Conservation (phyloP, 2,797 vertebrate species). For the Sylvilagus floridanus region DNA sequence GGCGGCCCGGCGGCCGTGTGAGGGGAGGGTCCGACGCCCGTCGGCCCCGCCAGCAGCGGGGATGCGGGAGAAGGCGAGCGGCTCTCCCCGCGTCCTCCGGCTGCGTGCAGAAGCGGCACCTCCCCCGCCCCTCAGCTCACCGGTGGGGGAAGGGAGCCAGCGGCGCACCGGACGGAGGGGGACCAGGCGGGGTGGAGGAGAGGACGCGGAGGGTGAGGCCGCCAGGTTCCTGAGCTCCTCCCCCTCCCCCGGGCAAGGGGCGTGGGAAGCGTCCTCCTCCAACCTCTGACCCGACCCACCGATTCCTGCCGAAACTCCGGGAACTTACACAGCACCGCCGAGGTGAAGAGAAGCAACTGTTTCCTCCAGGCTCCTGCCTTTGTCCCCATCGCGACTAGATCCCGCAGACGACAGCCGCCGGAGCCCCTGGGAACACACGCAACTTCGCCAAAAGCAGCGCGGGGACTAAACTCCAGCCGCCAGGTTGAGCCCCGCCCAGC, state of each 20-base stretch:
- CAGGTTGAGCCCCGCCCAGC: conserved; percentile 51
- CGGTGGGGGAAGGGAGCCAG: background rate
- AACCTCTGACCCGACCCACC: background rate
- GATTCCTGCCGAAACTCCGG: background rate
- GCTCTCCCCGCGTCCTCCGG: background rate
- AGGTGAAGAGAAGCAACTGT: conserved; percentile 35
- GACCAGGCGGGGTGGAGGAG: background rate
- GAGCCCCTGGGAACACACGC: rapidly evolving
- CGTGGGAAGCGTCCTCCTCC: conserved; percentile 26
- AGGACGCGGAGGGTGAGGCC: background rate
- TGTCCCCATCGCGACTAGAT: conserved; percentile 43
- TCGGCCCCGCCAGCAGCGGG: background rate
- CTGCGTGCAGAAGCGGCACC: background rate
- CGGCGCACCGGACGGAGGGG: background rate
- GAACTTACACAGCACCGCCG: conserved; percentile 72
- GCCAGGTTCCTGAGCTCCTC: conserved; percentile 36
- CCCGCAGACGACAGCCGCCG: background rate
- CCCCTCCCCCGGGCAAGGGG: background rate
- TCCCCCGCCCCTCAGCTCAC: background rate
- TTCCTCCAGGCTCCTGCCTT: background rate
- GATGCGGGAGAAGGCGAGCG: no score
- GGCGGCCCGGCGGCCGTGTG: background rate
- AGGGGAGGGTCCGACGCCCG: background rate
- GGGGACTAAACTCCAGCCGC: background rate
- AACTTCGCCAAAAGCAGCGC: background rate